Evolutionary conservation across 2,113 vertebrate species (phyloP).

Genomic region (Promerops cafer): DNA sequence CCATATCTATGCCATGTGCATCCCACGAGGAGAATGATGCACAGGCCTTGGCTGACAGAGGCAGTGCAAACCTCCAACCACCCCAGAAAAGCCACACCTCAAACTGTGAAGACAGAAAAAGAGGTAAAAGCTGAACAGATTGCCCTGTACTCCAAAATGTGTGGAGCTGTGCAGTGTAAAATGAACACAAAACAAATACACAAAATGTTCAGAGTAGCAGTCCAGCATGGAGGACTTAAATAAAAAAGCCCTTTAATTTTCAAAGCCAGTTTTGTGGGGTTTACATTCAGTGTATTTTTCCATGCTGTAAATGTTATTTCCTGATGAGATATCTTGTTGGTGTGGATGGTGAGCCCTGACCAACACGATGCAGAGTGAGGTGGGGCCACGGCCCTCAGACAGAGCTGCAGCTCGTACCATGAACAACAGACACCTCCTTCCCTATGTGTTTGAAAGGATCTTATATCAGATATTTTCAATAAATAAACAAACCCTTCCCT

Average conservation of each 20-base stretch:
- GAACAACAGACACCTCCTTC: not conserved
- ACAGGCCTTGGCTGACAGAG: not conserved
- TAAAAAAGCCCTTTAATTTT: not conserved
- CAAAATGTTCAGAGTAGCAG: not conserved
- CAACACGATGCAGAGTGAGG: not conserved
- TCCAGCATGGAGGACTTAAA: not conserved
- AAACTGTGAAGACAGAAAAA: not conserved
- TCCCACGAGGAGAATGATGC: not conserved
- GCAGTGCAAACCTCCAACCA: not conserved
- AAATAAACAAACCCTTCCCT: not conserved
- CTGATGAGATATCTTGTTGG: not conserved
- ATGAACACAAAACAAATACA: not conserved
- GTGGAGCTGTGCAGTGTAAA: not conserved
- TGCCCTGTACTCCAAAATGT: not conserved
- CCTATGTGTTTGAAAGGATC: rapidly evolving
- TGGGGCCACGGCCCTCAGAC: rapidly evolving
- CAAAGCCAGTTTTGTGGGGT: not conserved
- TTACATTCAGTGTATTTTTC: not conserved
- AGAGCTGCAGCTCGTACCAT: rapidly evolving
- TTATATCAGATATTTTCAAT: not conserved
- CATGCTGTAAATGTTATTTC: not conserved
- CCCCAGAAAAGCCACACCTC: not conserved
- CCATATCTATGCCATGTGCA: rapidly evolving
- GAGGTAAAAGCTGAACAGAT: not conserved
- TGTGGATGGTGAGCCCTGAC: not conserved